Evolutionary conservation across 2,113 vertebrate species (phyloP).

Genomic region (Nerophis ophidion): DNA sequence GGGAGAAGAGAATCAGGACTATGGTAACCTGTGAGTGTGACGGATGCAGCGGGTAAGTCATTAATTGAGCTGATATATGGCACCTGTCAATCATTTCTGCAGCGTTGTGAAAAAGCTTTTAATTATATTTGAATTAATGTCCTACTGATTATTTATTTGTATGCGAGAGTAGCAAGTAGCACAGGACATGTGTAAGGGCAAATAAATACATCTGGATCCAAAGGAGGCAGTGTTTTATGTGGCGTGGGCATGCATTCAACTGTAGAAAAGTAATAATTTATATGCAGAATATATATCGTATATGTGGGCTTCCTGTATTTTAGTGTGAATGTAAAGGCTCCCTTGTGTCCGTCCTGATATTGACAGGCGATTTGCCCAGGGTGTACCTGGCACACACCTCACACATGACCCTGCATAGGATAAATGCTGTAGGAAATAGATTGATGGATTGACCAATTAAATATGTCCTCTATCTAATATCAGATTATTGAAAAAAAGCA

Average conservation of each 20-base stretch:
- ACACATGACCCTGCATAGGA: background rate
- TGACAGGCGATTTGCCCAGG: background rate
- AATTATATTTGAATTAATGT: background rate
- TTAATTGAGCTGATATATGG: background rate
- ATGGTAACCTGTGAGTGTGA: too few species aligned
- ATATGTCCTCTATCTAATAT: too few species aligned
- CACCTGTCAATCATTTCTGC: background rate
- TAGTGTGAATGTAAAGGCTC: background rate
- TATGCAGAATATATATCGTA: too few species aligned
- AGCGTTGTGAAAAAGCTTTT: background rate
- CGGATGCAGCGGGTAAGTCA: background rate
- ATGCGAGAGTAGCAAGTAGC: background rate
- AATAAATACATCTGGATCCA: background rate
- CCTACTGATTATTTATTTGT: too few species aligned
- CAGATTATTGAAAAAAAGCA: background rate
- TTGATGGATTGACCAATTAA: too few species aligned
- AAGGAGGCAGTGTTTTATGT: too few species aligned
- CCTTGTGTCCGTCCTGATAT: background rate
- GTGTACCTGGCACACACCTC: background rate
- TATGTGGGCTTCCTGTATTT: too few species aligned
- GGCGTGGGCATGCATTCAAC: too few species aligned
- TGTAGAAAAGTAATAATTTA: too few species aligned
- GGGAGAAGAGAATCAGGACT: slow-evolving; percentile 15
- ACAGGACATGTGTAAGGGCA: background rate
- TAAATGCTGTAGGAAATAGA: too few species aligned